These are phyloP conservation scores for Acanthurus leucopareius DNA, from an alignment of 2,797 vertebrate genomes.

Conservation along the genomic window DNA sequence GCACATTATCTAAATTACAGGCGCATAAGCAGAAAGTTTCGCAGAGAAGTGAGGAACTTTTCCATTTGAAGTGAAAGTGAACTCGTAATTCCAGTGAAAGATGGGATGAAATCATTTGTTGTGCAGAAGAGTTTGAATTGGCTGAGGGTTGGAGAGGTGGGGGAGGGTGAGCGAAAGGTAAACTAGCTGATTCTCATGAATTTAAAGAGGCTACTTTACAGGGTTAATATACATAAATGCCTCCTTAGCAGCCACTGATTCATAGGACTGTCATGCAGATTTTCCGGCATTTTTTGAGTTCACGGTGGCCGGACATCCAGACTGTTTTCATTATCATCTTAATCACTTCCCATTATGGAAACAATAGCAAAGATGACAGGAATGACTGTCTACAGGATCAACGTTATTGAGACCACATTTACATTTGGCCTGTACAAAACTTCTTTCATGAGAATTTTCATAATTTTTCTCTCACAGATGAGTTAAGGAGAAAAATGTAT, in stretches of 20 bases:
- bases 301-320: conserved; percentile 47
- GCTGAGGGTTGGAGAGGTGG: not conserved
- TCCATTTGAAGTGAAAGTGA: conserved; percentile 67
- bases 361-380: conserved; percentile 35
- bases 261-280: conserved; percentile 65
- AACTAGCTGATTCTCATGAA: conserved; percentile 82
- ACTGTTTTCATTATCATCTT: conserved; percentile 61
- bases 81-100: conserved; percentile 57
- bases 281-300: conserved; percentile 61
- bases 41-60: conserved; percentile 67
- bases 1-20: conserved; percentile 51
- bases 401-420: not conserved
- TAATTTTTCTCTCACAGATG: not conserved
- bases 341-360: conserved; percentile 47
- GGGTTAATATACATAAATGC: conserved; percentile 82
- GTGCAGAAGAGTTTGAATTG: conserved; percentile 54
- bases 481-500: not conserved
- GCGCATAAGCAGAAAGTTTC: conserved; percentile 57
- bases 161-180: conserved; percentile 21
- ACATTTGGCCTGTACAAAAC: not conserved
- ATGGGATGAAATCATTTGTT: conserved; percentile 73
- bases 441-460: not conserved
- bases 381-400: conserved; percentile 13
- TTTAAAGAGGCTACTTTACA: conserved; percentile 84
- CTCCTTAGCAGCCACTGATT: conserved; percentile 71